Conservation (phyloP, 2,113 vertebrate species). For the Melanerpes formicivorus region DNA sequence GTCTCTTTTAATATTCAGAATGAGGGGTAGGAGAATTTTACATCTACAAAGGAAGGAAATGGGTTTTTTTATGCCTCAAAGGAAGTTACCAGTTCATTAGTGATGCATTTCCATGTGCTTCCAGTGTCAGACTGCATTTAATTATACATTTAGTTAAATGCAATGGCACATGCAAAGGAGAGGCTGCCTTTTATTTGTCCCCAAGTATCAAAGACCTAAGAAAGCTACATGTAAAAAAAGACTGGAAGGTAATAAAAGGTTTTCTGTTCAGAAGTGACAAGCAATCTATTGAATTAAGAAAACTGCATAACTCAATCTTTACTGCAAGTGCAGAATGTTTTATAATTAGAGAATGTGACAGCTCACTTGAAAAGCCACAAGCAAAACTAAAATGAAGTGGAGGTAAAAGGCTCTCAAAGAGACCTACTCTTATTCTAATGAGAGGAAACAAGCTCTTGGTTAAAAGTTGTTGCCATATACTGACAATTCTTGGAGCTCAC, state of each 20-base stretch:
- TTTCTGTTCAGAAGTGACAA: constrained; percentile 27
- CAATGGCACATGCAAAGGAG: neutral
- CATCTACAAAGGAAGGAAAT: neutral
- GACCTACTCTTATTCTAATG: neutral
- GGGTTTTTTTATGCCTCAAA: neutral
- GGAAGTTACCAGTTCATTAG: neutral
- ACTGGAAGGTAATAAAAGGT: neutral
- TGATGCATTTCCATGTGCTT: neutral
- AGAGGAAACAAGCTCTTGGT: neutral
- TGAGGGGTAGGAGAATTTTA: neutral
- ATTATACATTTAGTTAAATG: neutral
- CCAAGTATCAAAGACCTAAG: neutral
- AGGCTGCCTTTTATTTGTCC: neutral
- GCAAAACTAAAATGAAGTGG: neutral
- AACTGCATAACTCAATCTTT: neutral
- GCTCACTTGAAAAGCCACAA: constrained; percentile 39
- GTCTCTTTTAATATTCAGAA: neutral
- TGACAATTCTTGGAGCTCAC: neutral
- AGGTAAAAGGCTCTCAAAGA: neutral
- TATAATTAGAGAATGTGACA: constrained; percentile 51
- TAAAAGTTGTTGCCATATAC: neutral
- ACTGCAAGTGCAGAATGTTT: constrained; percentile 20
- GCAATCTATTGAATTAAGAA: constrained; percentile 1
- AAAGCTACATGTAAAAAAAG: neutral
- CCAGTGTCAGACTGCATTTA: neutral